Base-by-base conservation (phyloP, 2,888 invertebrate species). In the Eupeodes luniger region DNA sequence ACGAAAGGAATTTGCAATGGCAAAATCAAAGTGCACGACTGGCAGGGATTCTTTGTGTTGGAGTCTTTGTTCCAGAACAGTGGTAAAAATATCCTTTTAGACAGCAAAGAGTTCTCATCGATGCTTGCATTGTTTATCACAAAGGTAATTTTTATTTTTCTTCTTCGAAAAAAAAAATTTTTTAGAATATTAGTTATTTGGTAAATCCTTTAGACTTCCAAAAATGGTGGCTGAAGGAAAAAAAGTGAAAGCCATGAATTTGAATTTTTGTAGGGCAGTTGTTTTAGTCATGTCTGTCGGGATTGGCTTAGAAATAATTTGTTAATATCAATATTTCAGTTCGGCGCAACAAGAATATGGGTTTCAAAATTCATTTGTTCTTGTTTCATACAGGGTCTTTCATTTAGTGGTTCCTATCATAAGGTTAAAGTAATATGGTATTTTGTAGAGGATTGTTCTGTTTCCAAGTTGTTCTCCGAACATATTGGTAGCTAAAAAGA, bases 21-120 rank as follows among this genome's bases (percentile, higher is more conserved):
- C 55, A 92, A 91, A 79, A 90, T 92, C 89, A 91, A 90, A 51
- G 90, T 93, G 72, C 90, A 92, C 61, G 91, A 91, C 67, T 91
- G 91, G 90, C 89, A 91, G 72, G 91, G 89, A 49, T 93, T 92
- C 90, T 90, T 92, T 90, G 90, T 92, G 70, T 77, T 93, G 62
- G 91, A 93, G 79, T 91, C 92, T 81, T 92, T 93, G 81, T 93
- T 93, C 87, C 91, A 91, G 80, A 93, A 93, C 89, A 92, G 93
- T 89, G 92, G 91, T 87, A 93, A 93, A 91, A 92, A 92, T 91
- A 91, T 94, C 82, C 90, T 93, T 81, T 91, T 93, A 61, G 92
- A 93, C 81, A 93, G 92, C 89, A 93, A 93, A 89, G 91, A 92
- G 89, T 93, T 93, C 90, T 91, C 92, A 85, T 91, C 92, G 79